Evolutionary conservation across 2,113 vertebrate species (phyloP).

Genomic region (Pachypanchax playfairii): DNA sequence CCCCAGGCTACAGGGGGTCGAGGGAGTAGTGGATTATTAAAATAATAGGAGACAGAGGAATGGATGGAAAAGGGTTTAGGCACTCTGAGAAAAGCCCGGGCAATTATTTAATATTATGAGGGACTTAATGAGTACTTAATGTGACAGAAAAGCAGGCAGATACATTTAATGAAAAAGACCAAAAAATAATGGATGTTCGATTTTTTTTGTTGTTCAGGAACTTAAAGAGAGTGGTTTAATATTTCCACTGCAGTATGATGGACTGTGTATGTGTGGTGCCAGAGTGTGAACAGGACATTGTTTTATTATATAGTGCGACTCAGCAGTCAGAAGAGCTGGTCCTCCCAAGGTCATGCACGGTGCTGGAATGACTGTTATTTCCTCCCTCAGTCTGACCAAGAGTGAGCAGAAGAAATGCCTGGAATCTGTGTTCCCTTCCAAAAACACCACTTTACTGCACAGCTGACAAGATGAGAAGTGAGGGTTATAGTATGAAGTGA

Average conservation of each 20-base stretch:
- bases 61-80: conserved; percentile 17
- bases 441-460: conserved; percentile 11
- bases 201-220: conserved; percentile 12
- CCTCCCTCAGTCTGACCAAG: conserved; percentile 60
- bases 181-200: conserved; percentile 19
- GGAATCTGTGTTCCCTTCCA: conserved; percentile 37
- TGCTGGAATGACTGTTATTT: conserved; percentile 76
- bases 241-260: conserved; percentile 6
- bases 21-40: conserved; percentile 16
- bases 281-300: conserved; percentile 21
- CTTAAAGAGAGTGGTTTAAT: conserved; percentile 12
- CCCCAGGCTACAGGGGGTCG: conserved; percentile 7
- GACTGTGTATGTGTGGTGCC: conserved; percentile 3
- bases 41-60: conserved; percentile 21
- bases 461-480: background rate
- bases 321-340: conserved; percentile 51
- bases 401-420: conserved; percentile 47
- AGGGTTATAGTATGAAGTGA: conserved; percentile 4
- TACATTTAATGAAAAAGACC: conserved; percentile 11
- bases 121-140: conserved; percentile 47
- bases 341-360: conserved; percentile 69
- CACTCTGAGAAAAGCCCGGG: conserved; percentile 4
- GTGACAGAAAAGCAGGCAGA: conserved; percentile 22
- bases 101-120: conserved; percentile 46
- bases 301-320: conserved; percentile 50